Base-by-base conservation (phyloP, 2,797 vertebrate genomes). In the Sphenodon punctatus region DNA sequence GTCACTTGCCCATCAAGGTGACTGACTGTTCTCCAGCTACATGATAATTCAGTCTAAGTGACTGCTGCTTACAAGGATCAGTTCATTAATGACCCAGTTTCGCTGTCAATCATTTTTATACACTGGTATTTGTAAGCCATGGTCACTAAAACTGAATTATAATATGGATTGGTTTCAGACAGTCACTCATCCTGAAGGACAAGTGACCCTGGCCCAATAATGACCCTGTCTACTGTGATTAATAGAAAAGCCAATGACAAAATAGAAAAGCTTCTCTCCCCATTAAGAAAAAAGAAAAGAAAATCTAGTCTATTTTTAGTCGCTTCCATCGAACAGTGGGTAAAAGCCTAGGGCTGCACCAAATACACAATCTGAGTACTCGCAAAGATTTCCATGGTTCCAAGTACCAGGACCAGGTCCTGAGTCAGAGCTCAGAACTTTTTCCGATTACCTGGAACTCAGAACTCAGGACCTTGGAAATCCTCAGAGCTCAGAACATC, bases 71-170 rank as follows among this genome's bases (percentile, higher is more conserved):
- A 64, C 64, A 84, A 84, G 66, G 32, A 20, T 9, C 69, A 75
- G 78, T 59, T 82, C 16, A 76, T 88, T 73, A 16, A 74, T 75
- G 67, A 89, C 85, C 42, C 53, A 32, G 4, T 63, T 25, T 61
- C 72, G 59, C 55, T 86, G 10, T 20, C 84, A 41, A 78, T 79
- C 78, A 78, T 16, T 7, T 6, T 60, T 41, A 89, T 27, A 32
- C 69, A 67, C 80, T 76, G 16, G 66, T 85, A 59, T 67, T 78
- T 70, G 53, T 51, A 67, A 83, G 46, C 14, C 82, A 70, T n/a
- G 16, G 20, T 80, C 71, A 78, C 65, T 91, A 73, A 86, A 84
- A 49, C 66, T 87, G 80, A 88, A 75, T 75, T 85, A 65, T 55
- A 20, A 63, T n/a, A 36, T 55, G 34, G n/a, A 19, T 80, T 22